These are phyloP conservation scores for Parnassius glacialis DNA, from an alignment of 2,888 invertebrate genomes.

Conservation along the genomic window DNA sequence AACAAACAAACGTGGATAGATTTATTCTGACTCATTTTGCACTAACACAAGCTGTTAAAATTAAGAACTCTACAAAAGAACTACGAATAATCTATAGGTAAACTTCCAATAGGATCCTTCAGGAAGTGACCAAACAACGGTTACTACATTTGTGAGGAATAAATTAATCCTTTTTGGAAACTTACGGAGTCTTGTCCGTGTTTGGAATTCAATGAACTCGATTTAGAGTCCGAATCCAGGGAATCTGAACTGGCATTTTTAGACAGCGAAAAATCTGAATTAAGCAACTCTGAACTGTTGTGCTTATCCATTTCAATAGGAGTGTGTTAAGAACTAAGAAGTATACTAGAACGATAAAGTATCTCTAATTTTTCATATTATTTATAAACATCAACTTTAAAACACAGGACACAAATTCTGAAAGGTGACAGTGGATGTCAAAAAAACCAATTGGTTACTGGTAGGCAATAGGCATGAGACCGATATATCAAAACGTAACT, in stretches of 20 bases:
- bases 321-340: neutral
- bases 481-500: too few relatives aligned
- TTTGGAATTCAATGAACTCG: constrained; percentile 91
- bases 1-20: constrained; percentile 68
- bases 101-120: constrained; percentile 41
- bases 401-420: neutral
- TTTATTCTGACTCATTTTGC: constrained; percentile 54
- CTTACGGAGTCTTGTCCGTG: constrained; percentile 90
- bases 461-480: too few relatives aligned
- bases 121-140: constrained; percentile 58
- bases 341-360: neutral
- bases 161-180: constrained; percentile 74
- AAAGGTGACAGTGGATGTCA: too few relatives aligned
- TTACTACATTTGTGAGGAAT: constrained; percentile 60
- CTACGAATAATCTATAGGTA: constrained; percentile 13
- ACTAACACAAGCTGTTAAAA: constrained; percentile 17
- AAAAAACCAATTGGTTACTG: too few relatives aligned
- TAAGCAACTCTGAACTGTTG: constrained; percentile 83
- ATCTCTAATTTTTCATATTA: neutral
- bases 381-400: constrained; percentile 3
- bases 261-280: constrained; percentile 83
- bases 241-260: constrained; percentile 91
- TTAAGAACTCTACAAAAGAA: constrained; percentile 30
- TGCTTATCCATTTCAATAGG: constrained; percentile 81
- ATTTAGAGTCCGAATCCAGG: constrained; percentile 91